Base-by-base conservation (phyloP, 2,113 vertebrate species). In the Cairina moschata region DNA sequence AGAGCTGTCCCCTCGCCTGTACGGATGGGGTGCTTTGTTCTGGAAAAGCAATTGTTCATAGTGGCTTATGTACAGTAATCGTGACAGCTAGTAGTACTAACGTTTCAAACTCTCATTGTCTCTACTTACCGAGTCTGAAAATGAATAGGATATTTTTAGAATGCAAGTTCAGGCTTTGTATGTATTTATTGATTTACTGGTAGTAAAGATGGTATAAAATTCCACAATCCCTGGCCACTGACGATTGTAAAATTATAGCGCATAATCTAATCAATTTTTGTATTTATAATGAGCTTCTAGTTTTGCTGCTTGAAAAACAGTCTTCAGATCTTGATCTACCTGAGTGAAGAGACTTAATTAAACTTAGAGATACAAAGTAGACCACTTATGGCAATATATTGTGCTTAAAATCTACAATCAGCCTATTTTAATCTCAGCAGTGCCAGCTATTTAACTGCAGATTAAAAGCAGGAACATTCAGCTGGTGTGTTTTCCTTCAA, bases 61-160 rank as follows among this genome's bases (percentile, higher is more conserved):
- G 68, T 54, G 21, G 81, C 76, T 80, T 73, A 31, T 6, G 28
- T 50, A 59, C 67, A 46, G 67, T 65, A 83, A 13, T 9, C 63
- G 62, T 72, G 88, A 54, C 62, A 63, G 76, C 81, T 36, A 17
- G 34, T 44, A 32, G 13, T 52, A 46, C 60, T 72, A n/a, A 34
- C 1, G 0, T 26, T 75, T 40, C 23, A 32, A 88, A 58, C 15
- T 50, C 62, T 80, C 36, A 1, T 71, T 44, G 66, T 88, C 42
- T 76, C 34, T 80, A 40, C 38, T 93, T 80, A 68, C 1, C 63
- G 6, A 79, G 40, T 25, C 72, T 76, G 71, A 94, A 85, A 91
- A 85, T 14, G 13, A 69, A 31, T 59, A 38, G 74, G 72, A 65
- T 81, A 90, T 90, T 88, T 92, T 84, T 81, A 88, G 90, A 88